A percentile compares a stretch with the other conserved stretches of the same genome.
phyloP scores from a whole-genome alignment of 2,888 invertebrate species.

The Heliconius hortense region DNA sequence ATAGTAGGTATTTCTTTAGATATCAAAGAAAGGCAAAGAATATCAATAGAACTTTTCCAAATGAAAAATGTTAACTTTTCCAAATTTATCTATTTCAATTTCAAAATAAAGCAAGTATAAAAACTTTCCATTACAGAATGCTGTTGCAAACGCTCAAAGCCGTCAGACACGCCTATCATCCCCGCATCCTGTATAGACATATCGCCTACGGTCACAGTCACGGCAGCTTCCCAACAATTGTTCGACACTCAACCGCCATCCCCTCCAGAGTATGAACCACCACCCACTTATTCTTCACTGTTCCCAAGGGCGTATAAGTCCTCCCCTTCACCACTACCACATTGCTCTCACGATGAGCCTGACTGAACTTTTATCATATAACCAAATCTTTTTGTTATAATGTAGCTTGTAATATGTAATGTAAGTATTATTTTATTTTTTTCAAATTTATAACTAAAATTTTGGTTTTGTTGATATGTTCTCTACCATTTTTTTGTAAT shows the following conservation, averaged over 20 bases:
- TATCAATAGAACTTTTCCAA: too few species aligned
- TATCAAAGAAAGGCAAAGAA: too few species aligned
- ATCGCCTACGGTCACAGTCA: conserved; percentile 71
- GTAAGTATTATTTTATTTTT: conserved; percentile 10
- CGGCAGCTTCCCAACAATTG: conserved; percentile 67
- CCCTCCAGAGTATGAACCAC: conserved; percentile 85
- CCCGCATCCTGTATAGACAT: conserved; percentile 76
- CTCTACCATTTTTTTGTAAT: not conserved
- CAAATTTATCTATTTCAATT: too few species aligned
- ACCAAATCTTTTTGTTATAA: conserved; percentile 36
- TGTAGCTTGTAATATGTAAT: conserved; percentile 21
- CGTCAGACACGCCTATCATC: conserved; percentile 73
- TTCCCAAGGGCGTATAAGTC: conserved; percentile 82
- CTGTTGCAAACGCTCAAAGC: conserved; percentile 76
- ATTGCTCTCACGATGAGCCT: conserved; percentile 74
- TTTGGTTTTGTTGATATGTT: not conserved
- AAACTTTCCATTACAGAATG: conserved; percentile 65
- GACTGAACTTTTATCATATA: conserved; percentile 52
- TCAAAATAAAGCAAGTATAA: too few species aligned
- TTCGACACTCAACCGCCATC: conserved; percentile 66
- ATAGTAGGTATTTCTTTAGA: too few species aligned
- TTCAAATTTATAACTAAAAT: not conserved
- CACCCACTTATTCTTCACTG: conserved; percentile 85
- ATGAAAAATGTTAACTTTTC: too few species aligned
- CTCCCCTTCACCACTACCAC: conserved; percentile 71